A percentile compares a stretch with the other conserved stretches of the same genome.
Evolutionary conservation across 2,113 vertebrate species (phyloP).

Genomic region (Rhabdomys dilectus): DNA sequence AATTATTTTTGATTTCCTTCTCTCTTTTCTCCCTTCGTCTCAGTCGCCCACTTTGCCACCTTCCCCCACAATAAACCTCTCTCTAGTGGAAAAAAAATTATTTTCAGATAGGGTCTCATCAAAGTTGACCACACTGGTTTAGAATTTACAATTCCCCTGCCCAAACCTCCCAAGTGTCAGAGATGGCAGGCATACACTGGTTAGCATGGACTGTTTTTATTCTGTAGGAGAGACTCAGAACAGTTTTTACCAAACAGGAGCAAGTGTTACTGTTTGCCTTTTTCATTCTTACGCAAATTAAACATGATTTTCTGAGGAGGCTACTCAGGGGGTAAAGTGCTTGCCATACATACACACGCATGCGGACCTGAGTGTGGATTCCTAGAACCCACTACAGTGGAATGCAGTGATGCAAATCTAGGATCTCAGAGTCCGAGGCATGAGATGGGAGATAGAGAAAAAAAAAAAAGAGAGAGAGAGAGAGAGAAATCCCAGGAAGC

Average conservation of each 20-base stretch:
- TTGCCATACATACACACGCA: neutral
- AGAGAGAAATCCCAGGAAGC: neutral
- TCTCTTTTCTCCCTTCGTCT: no score
- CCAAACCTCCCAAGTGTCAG: neutral
- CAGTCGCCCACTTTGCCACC: no score
- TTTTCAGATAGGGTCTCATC: neutral
- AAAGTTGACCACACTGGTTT: neutral
- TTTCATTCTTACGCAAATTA: slow-evolving; percentile 36
- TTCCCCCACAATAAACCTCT: no score
- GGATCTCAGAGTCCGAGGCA: neutral
- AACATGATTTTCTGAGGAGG: neutral
- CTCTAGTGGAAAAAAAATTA: neutral
- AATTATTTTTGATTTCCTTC: no score
- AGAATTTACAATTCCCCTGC: neutral
- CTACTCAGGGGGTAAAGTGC: no score
- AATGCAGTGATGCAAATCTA: neutral
- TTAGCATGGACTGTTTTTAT: slow-evolving; percentile 7
- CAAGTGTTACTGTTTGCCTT: neutral
- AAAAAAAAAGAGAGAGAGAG: no score
- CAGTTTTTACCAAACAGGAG: neutral
- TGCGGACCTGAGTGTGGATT: neutral
- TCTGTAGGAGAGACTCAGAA: slow-evolving; percentile 1
- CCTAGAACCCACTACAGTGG: neutral
- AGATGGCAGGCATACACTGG: neutral
- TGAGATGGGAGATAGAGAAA: no score